phyloP scores from a whole-genome alignment of 2,888 invertebrate genomes.

The Amorpha juglandis region DNA sequence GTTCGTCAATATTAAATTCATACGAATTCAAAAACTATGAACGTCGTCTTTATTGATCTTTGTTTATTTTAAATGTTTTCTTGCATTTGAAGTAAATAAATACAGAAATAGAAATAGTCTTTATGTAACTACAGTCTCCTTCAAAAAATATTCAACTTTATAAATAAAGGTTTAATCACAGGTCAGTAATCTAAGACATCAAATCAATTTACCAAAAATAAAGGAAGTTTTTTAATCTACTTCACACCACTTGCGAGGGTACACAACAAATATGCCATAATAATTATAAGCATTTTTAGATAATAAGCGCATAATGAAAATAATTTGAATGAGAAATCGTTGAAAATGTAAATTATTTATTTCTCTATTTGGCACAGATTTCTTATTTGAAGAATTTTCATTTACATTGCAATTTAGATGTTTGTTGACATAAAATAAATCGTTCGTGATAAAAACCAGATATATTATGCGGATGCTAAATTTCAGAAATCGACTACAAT shows the following conservation, averaged over 20 bases:
- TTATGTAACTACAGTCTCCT: too few species aligned
- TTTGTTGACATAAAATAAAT: too few species aligned
- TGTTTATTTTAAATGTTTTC: too few species aligned
- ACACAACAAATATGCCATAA: conserved; percentile 72
- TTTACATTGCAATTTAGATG: conserved; percentile 27
- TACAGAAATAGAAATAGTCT: too few species aligned
- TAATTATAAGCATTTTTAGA: conserved; percentile 75
- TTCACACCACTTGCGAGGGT: conserved; percentile 23
- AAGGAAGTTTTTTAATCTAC: not conserved
- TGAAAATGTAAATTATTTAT: conserved; percentile 47
- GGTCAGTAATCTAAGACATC: too few species aligned
- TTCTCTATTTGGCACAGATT: conserved; percentile 55
- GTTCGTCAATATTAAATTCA: too few species aligned
- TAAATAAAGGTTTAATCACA: too few species aligned
- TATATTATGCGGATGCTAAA: not conserved
- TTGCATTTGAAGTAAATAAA: too few species aligned
- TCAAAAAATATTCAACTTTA: too few species aligned
- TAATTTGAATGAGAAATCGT: conserved; percentile 80
- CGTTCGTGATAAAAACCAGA: conserved; percentile 32
- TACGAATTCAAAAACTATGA: too few species aligned
- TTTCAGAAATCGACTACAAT: not conserved
- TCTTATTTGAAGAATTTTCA: conserved; percentile 81
- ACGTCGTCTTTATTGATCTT: too few species aligned
- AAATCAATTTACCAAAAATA: not conserved
- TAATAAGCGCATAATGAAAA: conserved; percentile 63